phyloP scores from a whole-genome alignment of 2,797 vertebrate genomes.

The Sebastes iracundus region DNA sequence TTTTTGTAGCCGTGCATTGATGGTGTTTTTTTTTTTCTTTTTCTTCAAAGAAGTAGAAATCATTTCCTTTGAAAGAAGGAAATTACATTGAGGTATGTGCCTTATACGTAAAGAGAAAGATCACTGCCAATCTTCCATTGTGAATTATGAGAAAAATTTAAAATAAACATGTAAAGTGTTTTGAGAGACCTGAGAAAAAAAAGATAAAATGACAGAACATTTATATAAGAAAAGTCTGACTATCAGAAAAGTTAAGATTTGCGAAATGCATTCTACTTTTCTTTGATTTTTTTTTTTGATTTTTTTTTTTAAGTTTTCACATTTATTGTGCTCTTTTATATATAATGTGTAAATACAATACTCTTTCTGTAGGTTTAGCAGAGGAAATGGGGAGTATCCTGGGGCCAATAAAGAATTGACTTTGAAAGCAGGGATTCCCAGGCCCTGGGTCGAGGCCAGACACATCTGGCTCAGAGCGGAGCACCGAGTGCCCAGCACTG shows the following conservation, averaged over 20 bases:
- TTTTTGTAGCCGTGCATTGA: conserved; percentile 74
- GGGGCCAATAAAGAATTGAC: conserved; percentile 84
- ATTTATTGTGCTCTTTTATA: conserved; percentile 80
- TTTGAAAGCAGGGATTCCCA: conserved; percentile 83
- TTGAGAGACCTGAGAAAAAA: conserved; percentile 75
- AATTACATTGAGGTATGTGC: conserved; percentile 90
- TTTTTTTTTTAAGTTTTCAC: conserved; percentile 82
- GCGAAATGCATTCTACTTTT: conserved; percentile 87
- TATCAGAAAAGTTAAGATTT: conserved; percentile 80
- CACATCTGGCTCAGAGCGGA: conserved; percentile 80
- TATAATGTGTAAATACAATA: conserved; percentile 93
- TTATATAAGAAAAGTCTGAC: conserved; percentile 75
- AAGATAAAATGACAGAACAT: conserved; percentile 64
- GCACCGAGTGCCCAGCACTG: conserved; percentile 81
- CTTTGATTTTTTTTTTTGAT: conserved; percentile 40
- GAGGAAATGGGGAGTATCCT: conserved; percentile 78
- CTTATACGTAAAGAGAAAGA: conserved; percentile 91
- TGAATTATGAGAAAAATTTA: conserved; percentile 77
- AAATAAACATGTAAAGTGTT: conserved; percentile 74
- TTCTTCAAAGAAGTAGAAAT: conserved; percentile 76
- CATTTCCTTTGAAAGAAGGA: conserved; percentile 72
- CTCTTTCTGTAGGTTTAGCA: conserved; percentile 90
- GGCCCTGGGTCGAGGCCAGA: conserved; percentile 81
- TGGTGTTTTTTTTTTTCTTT: conserved; percentile 37
- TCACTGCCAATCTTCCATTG: conserved; percentile 87